phyloP scores from a whole-genome alignment of 1,140 invertebrate genomes.

The Pseudomyrmex concolor region DNA sequence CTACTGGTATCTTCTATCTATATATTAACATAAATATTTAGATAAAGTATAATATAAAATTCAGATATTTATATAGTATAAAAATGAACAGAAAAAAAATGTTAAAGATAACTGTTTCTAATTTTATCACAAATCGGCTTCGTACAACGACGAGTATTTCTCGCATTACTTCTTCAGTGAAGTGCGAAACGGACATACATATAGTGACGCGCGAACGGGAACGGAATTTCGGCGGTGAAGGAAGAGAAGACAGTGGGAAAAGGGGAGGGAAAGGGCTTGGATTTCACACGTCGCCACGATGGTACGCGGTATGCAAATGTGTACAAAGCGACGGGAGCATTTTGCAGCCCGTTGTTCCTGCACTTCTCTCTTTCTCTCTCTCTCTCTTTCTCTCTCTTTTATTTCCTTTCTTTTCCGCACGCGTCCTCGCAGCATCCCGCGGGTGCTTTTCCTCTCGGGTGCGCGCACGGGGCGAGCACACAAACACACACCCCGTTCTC shows the following conservation, averaged over 20 bases:
- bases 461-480: neutral
- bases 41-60: no score
- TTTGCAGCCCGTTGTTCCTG: conserved; percentile 70
- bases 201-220: neutral
- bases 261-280: conserved; percentile 59
- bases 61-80: no score
- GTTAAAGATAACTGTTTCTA: no score
- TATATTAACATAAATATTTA: no score
- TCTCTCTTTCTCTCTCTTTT: conserved; percentile 15
- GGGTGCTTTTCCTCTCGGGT: conserved; percentile 28
- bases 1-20: no score
- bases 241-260: conserved; percentile 9
- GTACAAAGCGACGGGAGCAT: conserved; percentile 75
- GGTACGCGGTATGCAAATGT: conserved; percentile 77
- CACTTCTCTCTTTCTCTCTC: conserved; percentile 45
- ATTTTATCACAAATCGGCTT: no score
- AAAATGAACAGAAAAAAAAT: no score
- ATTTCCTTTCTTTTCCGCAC: conserved; percentile 1
- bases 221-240: conserved; percentile 31
- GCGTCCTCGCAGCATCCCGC: conserved; percentile 24
- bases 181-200: neutral
- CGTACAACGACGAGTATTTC: no score
- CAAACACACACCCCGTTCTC: conserved; percentile 16
- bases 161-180: neutral
- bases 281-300: conserved; percentile 73